Evolutionary conservation across 2,797 vertebrate genomes (phyloP).

Genomic region (Lateolabrax maculatus): DNA sequence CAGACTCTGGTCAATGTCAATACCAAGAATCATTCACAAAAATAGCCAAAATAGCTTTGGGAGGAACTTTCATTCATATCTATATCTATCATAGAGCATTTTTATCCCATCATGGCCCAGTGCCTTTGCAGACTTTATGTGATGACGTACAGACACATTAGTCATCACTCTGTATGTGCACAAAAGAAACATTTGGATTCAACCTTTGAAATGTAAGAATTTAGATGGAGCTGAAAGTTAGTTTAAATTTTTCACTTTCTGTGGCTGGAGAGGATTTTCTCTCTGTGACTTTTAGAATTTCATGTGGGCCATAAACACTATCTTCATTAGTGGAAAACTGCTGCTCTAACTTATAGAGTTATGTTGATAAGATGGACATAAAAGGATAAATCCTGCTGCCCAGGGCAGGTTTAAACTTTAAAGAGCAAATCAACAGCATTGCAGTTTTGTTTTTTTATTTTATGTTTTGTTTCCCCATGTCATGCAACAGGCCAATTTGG

Average conservation of each 20-base stretch:
- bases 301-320: background rate
- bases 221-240: conserved; percentile 1
- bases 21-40: background rate
- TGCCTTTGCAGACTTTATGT: background rate
- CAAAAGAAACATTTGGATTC: background rate
- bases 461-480: background rate
- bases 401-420: conserved; percentile 2
- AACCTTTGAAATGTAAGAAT: background rate
- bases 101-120: background rate
- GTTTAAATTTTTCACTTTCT: background rate
- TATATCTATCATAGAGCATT: too few relatives aligned
- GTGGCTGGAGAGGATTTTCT: background rate
- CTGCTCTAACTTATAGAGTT: conserved; percentile 6
- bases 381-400: conserved; percentile 4
- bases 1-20: background rate
- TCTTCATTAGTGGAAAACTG: conserved; percentile 6
- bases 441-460: background rate
- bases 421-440: conserved; percentile 11
- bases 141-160: background rate
- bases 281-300: background rate
- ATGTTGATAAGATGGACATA: background rate
- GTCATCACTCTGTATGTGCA: background rate
- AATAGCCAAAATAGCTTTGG: background rate
- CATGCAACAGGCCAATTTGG: conserved; percentile 7
- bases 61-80: background rate